phyloP scores from a whole-genome alignment of 2,888 invertebrate genomes.

The Xanthostigma xanthostigma region DNA sequence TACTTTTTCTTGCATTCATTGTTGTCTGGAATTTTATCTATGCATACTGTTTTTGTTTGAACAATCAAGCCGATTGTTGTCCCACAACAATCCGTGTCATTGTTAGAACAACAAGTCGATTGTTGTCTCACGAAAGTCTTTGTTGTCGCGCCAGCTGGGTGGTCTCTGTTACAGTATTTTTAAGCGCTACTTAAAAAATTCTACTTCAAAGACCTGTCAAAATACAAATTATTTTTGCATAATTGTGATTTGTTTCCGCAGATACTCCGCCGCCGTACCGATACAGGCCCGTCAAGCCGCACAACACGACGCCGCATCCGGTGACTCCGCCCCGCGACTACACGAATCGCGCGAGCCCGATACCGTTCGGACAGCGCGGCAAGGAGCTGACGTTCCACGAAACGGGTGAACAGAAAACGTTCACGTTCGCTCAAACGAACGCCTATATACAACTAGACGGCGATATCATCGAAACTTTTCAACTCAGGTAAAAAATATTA shows the following conservation, averaged over 20 bases:
- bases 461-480: constrained; percentile 79
- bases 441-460: constrained; percentile 84
- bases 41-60: too few relatives aligned
- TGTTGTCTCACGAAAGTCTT: too few relatives aligned
- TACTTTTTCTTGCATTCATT: too few relatives aligned
- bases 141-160: too few relatives aligned
- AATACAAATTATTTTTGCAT: too few relatives aligned
- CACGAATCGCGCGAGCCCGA: constrained; percentile 28
- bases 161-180: too few relatives aligned
- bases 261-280: background rate
- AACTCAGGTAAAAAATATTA: constrained; percentile 60
- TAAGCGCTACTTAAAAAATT: constrained; percentile 1
- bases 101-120: too few relatives aligned
- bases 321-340: background rate
- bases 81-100: too few relatives aligned
- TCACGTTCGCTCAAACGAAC: constrained; percentile 82
- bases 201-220: background rate
- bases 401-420: constrained; percentile 71
- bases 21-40: too few relatives aligned
- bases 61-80: too few relatives aligned
- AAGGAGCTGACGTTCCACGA: constrained; percentile 72
- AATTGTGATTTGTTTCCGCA: background rate
- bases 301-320: background rate
- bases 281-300: background rate
- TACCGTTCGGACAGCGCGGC: constrained; percentile 60